phyloP scores from a whole-genome alignment of 2,113 vertebrate genomes.

The Erythrocercus mccallii region DNA sequence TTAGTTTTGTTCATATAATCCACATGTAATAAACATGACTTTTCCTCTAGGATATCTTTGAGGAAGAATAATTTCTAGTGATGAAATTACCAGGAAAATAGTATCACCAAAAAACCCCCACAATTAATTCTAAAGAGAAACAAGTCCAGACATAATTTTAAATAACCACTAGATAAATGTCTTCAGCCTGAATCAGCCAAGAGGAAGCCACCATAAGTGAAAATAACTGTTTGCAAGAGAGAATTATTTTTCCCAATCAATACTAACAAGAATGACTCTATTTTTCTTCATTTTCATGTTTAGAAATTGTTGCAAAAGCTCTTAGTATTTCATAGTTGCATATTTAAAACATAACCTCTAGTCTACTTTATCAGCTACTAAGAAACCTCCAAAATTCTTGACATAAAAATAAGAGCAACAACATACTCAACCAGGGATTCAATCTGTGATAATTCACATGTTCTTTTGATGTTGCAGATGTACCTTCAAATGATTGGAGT shows the following conservation, averaged over 20 bases:
- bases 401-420: neutral
- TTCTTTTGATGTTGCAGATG: neutral
- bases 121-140: neutral
- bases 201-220: neutral
- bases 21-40: neutral
- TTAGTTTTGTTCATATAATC: neutral
- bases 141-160: neutral
- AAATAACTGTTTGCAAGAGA: neutral
- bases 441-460: neutral
- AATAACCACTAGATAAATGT: neutral
- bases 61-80: neutral
- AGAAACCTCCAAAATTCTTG: rapidly evolving
- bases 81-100: neutral
- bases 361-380: neutral
- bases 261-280: neutral
- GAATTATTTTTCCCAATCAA: neutral
- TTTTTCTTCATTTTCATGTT: neutral
- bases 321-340: neutral
- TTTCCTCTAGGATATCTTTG: neutral
- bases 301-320: neutral
- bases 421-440: neutral
- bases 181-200: neutral
- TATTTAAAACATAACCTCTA: neutral
- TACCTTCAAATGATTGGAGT: neutral
- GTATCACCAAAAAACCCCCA: rapidly evolving